Evolutionary conservation across 2,113 vertebrate species (phyloP), one percentile per base, ranked within the genome.

Genomic region (Garra rufa): DNA sequence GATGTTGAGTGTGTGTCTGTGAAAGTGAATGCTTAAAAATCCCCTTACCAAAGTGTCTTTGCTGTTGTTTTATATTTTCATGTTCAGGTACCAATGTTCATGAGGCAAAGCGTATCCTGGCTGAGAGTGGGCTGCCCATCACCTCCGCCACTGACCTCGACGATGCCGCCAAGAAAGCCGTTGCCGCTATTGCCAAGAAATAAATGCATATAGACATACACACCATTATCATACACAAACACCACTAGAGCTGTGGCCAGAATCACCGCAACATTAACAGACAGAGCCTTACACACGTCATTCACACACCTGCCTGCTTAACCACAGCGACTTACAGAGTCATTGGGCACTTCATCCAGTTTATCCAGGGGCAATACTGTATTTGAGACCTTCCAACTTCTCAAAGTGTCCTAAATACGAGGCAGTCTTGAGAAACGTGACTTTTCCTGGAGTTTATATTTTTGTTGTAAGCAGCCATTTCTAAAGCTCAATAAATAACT

Each of bases 161-260:
- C 24, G 98, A 99, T 30, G 98, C 98, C 0, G 98, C 98, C 28
- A 96, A 88, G 93, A 99, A 99, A 88, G 97, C 95, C 0, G 97
- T 99, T 88, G 97, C 96, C 8, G 94, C 96, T 3, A 96, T 99
- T 88, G 19, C 90, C 52, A 95, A 83, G 89, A 97, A 98, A 71
- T 88, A 84, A 77, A 75, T 59, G 19, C 71, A 52, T 57, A 81
- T 19, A 59, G 52, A 24, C 24, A 26, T 63, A 48, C 69, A 55
- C 73, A 38, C 21, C 38, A 3, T 15, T 77, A 74, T 74, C 57
- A 46, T 30, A 77, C 52, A 17, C 61, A 43, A 14, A 24, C 57
- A 70, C 70, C 38, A 76, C 17, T 17, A 46, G 15, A 67, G 21
- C 52, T 38, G 46, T 38, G 26, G 50, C 17, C 50, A 43, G 41